These are phyloP conservation scores for Balanococcus diminutus DNA, from an alignment of 2,888 invertebrate genomes.

Conservation along the genomic window DNA sequence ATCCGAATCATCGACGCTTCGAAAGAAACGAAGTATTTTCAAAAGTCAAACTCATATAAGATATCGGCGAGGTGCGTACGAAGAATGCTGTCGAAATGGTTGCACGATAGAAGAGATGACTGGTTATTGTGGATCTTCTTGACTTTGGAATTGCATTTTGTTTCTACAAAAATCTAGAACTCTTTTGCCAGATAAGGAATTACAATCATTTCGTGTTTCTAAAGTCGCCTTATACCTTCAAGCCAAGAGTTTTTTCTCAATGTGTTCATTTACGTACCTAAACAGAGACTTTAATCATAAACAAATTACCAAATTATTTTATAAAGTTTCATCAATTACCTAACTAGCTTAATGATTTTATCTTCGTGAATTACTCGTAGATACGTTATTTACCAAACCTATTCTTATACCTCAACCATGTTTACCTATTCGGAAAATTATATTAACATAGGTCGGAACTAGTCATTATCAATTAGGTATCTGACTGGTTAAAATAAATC, in stretches of 20 bases:
- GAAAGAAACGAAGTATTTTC: constrained; percentile 36
- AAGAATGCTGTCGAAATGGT: constrained; percentile 53
- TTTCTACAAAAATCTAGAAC: background rate
- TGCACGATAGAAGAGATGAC: constrained; percentile 48
- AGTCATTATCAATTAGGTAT: background rate
- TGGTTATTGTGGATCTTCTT: constrained; percentile 45
- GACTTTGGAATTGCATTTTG: background rate
- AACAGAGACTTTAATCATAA: background rate
- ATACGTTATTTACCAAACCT: background rate
- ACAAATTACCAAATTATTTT: background rate
- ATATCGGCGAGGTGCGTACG: constrained; percentile 47
- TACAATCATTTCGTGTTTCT: background rate
- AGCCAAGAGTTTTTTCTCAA: background rate
- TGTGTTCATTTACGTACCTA: constrained; percentile 32
- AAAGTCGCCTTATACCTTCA: background rate
- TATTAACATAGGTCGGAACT: background rate
- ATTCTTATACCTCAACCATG: background rate
- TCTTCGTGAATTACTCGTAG: background rate
- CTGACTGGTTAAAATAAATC: background rate
- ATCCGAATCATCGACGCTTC: background rate
- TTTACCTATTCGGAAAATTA: background rate
- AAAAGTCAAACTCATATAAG: background rate
- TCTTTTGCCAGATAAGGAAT: background rate
- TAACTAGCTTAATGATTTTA: background rate
- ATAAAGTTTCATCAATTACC: background rate